Percentiles rank a stretch among this genome's conserved stretches.
Evolutionary conservation across 2,888 invertebrate genomes (phyloP).

Genomic region (Synergus itoensis): DNA sequence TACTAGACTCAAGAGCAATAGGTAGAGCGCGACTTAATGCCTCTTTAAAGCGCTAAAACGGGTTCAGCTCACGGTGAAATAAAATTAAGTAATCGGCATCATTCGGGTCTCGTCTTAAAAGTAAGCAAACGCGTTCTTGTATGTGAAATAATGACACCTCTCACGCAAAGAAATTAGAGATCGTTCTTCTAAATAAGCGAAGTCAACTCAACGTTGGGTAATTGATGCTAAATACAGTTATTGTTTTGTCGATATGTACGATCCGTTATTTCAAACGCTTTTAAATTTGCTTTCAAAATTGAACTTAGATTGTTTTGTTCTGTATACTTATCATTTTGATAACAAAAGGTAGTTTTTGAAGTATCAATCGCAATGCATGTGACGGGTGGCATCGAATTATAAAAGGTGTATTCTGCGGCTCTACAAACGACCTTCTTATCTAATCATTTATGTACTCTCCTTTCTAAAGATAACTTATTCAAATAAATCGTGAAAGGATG

Average conservation of each 20-base stretch:
- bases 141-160: slow-evolving; percentile 1
- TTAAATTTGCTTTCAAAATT: neutral
- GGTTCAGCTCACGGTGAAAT: slow-evolving; percentile 24
- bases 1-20: slow-evolving; percentile 45
- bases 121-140: neutral
- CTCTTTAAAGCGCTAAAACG: slow-evolving; percentile 21
- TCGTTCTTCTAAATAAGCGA: slow-evolving; percentile 8
- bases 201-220: slow-evolving; percentile 8
- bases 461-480: slow-evolving; percentile 3
- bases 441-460: neutral
- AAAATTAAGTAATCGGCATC: slow-evolving; percentile 27
- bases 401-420: neutral
- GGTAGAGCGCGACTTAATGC: slow-evolving; percentile 45
- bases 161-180: slow-evolving; percentile 7
- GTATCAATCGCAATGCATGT: neutral
- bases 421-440: neutral
- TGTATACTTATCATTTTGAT: neutral
- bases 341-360: neutral
- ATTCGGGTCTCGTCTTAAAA: slow-evolving; percentile 4
- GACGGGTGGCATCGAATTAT: neutral
- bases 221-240: slow-evolving; percentile 10
- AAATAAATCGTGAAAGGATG: neutral
- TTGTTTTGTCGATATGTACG: neutral
- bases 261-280: neutral
- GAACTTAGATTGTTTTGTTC: neutral